A percentile compares a stretch with the other conserved stretches of the same genome.
Conservation (phyloP, 2,888 invertebrate species). For the Dolomedes plantarius region DNA sequence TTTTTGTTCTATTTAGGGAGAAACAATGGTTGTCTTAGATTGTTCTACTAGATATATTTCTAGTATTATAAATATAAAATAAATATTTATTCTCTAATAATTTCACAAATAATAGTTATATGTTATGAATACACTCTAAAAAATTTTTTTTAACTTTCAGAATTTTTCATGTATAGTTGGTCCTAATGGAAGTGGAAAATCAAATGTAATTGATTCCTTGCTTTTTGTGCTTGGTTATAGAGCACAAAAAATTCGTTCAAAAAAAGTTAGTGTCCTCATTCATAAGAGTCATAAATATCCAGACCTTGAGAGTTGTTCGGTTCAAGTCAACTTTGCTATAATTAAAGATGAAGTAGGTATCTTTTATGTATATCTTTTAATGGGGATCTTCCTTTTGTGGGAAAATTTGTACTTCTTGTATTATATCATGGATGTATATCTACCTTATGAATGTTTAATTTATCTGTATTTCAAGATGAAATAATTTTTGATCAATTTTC, state of each 20-base stretch:
- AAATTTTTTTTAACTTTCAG: constrained; percentile 79
- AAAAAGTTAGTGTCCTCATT: constrained; percentile 93
- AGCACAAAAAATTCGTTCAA: constrained; percentile 95
- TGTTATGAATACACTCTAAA: too few relatives aligned
- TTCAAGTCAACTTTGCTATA: constrained; percentile 90
- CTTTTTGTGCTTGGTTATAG: constrained; percentile 99
- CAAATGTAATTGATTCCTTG: constrained; percentile 99
- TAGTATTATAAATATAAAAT: too few relatives aligned
- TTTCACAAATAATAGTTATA: too few relatives aligned
- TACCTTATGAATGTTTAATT: too few relatives aligned
- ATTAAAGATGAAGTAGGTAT: constrained; percentile 84
- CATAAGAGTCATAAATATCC: constrained; percentile 91
- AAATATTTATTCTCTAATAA: too few relatives aligned
- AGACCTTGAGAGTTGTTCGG: constrained; percentile 87
- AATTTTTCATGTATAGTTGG: constrained; percentile 97
- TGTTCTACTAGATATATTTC: too few relatives aligned
- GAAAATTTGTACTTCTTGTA: neutral
- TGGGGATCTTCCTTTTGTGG: neutral
- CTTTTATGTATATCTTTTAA: neutral
- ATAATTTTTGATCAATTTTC: too few relatives aligned
- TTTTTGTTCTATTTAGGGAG: too few relatives aligned
- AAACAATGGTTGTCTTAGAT: too few relatives aligned
- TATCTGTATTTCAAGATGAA: too few relatives aligned
- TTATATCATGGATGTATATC: neutral
- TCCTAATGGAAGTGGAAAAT: constrained; percentile 99